phyloP scores from a whole-genome alignment of 2,888 invertebrate species.

The Lottia scabra region DNA sequence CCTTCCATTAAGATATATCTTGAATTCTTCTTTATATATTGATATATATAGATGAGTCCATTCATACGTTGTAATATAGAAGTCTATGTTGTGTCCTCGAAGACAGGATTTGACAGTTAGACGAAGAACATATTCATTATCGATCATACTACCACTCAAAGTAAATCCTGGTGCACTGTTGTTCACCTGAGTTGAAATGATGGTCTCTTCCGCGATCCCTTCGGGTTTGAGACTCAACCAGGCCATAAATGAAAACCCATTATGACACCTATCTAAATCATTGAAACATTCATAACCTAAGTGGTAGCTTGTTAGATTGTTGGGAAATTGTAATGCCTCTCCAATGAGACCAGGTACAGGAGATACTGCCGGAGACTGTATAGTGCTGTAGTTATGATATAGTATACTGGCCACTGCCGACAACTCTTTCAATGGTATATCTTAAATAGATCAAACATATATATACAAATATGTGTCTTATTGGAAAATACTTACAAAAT shows the following conservation, averaged over 20 bases:
- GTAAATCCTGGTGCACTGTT: conserved; percentile 1
- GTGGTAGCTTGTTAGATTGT: not conserved
- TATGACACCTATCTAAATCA: conserved; percentile 31
- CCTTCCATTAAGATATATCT: conserved; percentile 8
- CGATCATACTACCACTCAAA: conserved; percentile 8
- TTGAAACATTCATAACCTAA: conserved; percentile 25
- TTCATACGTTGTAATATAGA: conserved; percentile 15
- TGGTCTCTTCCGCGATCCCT: not conserved
- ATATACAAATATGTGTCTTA: no score
- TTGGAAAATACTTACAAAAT: no score
- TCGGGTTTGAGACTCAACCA: conserved; percentile 22
- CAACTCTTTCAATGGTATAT: conserved; percentile 4
- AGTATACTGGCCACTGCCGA: not conserved
- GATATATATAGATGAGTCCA: conserved; percentile 20
- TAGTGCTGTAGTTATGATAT: not conserved
- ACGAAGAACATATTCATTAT: not conserved
- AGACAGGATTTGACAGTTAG: not conserved
- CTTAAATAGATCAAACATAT: not conserved
- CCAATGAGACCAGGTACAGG: conserved; percentile 4
- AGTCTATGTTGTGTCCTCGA: not conserved
- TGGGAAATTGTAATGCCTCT: not conserved
- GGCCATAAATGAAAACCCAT: conserved; percentile 25
- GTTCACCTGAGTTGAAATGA: not conserved
- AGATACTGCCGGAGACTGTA: not conserved
- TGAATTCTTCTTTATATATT: conserved; percentile 2